phyloP scores from a whole-genome alignment of 2,797 vertebrate species.

The Peromyscus melanophrys region DNA sequence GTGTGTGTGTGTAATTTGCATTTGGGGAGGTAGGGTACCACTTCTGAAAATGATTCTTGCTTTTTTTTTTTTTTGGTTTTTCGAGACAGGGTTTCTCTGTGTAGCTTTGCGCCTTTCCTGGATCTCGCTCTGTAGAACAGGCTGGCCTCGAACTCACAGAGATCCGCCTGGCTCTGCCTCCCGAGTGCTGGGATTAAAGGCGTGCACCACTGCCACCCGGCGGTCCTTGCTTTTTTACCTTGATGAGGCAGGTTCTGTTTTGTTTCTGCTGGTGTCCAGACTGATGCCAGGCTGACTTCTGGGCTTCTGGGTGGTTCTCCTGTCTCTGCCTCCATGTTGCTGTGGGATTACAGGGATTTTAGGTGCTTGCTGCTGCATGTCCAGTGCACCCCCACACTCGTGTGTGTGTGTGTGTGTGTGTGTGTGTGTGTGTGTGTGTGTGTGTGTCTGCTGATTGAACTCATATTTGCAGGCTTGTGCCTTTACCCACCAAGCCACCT shows the following conservation, averaged over 20 bases:
- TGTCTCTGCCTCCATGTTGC: neutral
- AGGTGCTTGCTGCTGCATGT: neutral
- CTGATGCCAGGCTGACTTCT: neutral
- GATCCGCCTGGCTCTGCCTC: too few relatives aligned
- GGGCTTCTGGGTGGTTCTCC: neutral
- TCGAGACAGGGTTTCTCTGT: too few relatives aligned
- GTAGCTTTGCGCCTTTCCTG: too few relatives aligned
- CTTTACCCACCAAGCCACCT: neutral
- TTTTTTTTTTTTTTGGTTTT: neutral
- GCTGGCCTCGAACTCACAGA: too few relatives aligned
- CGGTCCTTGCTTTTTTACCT: neutral
- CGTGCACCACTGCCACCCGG: too few relatives aligned
- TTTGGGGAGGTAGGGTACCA: neutral
- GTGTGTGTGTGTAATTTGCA: neutral
- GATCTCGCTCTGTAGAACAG: too few relatives aligned
- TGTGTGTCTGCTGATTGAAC: neutral
- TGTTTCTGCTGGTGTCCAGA: neutral
- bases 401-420: neutral
- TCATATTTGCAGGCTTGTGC: neutral
- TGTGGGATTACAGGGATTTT: neutral
- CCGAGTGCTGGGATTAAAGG: too few relatives aligned
- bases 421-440: neutral
- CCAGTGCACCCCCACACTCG: rapidly evolving
- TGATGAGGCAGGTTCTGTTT: neutral
- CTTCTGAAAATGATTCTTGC: neutral